Percentiles rank a stretch among this genome's conserved stretches.
These are phyloP conservation scores for Podarcis lilfordi DNA, from an alignment of 2,797 vertebrate genomes.

Conservation along the genomic window DNA sequence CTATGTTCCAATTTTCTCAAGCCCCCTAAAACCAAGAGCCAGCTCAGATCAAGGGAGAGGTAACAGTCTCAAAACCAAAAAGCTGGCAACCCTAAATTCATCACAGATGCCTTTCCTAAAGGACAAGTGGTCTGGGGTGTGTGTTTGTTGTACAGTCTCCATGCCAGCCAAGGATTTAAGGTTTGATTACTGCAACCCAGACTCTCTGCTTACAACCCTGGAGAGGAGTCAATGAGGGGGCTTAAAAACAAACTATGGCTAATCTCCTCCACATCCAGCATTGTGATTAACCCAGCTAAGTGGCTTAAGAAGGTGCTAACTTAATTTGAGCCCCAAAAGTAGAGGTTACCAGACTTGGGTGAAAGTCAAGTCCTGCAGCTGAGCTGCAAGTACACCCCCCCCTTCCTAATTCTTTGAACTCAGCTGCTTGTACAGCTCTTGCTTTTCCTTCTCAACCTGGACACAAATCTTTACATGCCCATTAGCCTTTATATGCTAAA, in stretches of 20 bases:
- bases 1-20: no score
- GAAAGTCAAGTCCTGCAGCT: not conserved
- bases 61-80: not conserved
- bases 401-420: not conserved
- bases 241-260: not conserved
- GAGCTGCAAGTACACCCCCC: not conserved
- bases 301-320: not conserved
- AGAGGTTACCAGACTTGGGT: not conserved
- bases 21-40: not conserved
- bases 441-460: not conserved
- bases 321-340: not conserved
- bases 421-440: not conserved
- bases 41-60: not conserved
- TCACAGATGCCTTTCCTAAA: not conserved
- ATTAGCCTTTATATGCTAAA: no score
- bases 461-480: not conserved
- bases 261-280: rapidly evolving
- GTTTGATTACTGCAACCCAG: not conserved
- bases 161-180: not conserved
- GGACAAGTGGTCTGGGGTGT: not conserved
- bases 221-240: not conserved
- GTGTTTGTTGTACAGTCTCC: slow-evolving; percentile 38
- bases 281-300: not conserved
- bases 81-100: not conserved
- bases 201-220: not conserved